phyloP scores from a whole-genome alignment of 2,888 invertebrate genomes.

The Archaeoteleia sp. region DNA sequence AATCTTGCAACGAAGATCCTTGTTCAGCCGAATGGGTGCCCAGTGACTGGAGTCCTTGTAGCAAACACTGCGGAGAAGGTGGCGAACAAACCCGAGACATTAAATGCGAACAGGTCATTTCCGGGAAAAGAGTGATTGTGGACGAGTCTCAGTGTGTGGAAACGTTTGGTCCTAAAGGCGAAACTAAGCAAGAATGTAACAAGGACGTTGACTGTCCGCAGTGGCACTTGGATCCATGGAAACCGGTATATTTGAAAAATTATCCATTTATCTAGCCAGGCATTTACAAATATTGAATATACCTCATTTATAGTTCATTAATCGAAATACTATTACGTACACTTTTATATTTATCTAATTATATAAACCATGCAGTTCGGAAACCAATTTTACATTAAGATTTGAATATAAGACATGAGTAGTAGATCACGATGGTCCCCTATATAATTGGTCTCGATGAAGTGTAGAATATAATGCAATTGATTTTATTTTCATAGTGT shows the following conservation, averaged over 20 bases:
- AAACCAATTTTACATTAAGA: too few species aligned
- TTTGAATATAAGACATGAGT: too few species aligned
- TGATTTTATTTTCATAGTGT: constrained; percentile 85
- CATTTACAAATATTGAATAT: too few species aligned
- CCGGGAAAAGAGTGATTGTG: constrained; percentile 82
- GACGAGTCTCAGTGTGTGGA: constrained; percentile 85
- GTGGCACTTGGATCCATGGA: constrained; percentile 94
- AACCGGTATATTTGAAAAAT: constrained; percentile 80
- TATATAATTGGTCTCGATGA: too few species aligned
- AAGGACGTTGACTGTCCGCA: constrained; percentile 86
- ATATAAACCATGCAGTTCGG: too few species aligned
- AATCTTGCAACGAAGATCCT: constrained; percentile 84
- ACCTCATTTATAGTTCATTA: too few species aligned
- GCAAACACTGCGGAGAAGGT: constrained; percentile 86
- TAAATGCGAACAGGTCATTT: constrained; percentile 86
- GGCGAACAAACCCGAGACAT: constrained; percentile 84
- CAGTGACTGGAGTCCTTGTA: constrained; percentile 88
- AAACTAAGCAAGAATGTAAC: constrained; percentile 84
- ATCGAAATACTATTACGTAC: too few species aligned
- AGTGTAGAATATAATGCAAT: too few species aligned
- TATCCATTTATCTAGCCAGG: too few species aligned
- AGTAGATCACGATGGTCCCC: too few species aligned
- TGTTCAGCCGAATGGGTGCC: constrained; percentile 89
- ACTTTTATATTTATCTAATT: too few species aligned
- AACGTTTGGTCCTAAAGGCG: constrained; percentile 82